A percentile compares a stretch with the other conserved stretches of the same genome.
Conservation (phyloP, 2,797 vertebrate species). For the Bovichtus variegatus region DNA sequence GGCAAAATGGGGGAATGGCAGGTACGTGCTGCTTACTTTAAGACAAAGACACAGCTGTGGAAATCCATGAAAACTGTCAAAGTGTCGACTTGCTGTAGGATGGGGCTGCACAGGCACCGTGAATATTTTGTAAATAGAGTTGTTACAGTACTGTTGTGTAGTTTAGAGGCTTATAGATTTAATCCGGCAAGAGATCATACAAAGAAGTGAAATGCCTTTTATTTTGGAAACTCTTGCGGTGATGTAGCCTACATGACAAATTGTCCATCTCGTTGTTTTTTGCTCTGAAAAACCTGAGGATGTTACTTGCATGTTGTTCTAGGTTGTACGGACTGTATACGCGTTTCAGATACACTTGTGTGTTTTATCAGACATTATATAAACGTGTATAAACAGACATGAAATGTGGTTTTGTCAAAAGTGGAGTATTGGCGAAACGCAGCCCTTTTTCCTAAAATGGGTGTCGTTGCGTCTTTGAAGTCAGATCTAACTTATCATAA, state of each 20-base stretch:
- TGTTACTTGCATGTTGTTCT: conserved; percentile 20
- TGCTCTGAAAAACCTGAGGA: conserved; percentile 3
- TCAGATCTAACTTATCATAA: conserved; percentile 15
- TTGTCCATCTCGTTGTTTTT: conserved; percentile 16
- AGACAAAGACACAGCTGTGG: conserved; percentile 63
- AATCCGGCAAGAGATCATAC: conserved; percentile 10
- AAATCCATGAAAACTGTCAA: conserved; percentile 66
- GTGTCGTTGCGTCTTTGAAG: background rate
- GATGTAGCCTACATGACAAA: conserved; percentile 11
- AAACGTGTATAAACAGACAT: background rate
- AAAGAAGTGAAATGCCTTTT: conserved; percentile 21
- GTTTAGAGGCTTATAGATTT: background rate
- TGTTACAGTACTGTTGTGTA: background rate
- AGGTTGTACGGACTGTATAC: background rate
- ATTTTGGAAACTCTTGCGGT: conserved; percentile 15
- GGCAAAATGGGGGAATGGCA: conserved; percentile 98
- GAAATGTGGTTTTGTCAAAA: background rate
- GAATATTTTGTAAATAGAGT: conserved; percentile 1
- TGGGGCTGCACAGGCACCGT: conserved; percentile 26
- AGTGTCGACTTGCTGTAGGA: conserved; percentile 65
- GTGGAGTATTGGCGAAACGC: background rate
- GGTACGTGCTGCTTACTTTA: conserved; percentile 87
- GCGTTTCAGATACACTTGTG: background rate
- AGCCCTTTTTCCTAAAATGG: background rate
- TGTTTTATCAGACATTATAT: conserved; percentile 14